Base-by-base conservation (phyloP, 2,888 invertebrate genomes). In the Drosophila dives region DNA sequence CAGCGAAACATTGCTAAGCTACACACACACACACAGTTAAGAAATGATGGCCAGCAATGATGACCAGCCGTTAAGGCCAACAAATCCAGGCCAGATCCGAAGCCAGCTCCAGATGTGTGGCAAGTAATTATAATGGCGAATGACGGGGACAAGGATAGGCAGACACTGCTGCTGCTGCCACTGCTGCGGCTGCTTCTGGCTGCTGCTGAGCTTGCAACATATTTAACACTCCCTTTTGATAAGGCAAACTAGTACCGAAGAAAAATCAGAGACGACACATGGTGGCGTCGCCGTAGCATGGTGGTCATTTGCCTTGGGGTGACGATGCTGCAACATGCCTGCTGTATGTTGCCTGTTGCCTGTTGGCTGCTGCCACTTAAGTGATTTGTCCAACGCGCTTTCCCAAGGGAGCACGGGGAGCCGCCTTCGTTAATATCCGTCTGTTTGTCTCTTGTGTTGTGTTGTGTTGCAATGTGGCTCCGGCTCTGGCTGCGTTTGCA, bases 261-360 rank as follows among this genome's bases (percentile, higher is more conserved):
- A 54, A 20, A 36, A 38, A 55, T 55, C 74, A 71, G 67, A 72
- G 83, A 75, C 80, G 78, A 72, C 72, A 85, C 76, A 81, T 81
- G 23, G 23, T 23, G 4, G 45, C 78, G 82, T 75, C 67, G 81
- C 74, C 72, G 56, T 68, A 79, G 86, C 64, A 83, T 82, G 90
- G 90, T 90, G 86, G 86, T 87, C 86, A 87, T 90, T 90, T 87
- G 90, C 86, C 86, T 83, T 77, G 72, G 77, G 80, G 83, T 74
- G 73, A 65, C 71, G 72, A 54, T 66, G 67, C 73, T 70, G 72
- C 71, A 71, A 72, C 72, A 67, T 69, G 72, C 64, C 64, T 59
- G 55, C 51, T 71, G 77, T 75, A 65, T 59, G 63, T 50, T 67
- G 58, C 50, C 53, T 23, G 49, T 60, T 63, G 54, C 42, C 36